Base-by-base conservation (phyloP, 2,797 vertebrate species). In the Phoeniculus purpureus region DNA sequence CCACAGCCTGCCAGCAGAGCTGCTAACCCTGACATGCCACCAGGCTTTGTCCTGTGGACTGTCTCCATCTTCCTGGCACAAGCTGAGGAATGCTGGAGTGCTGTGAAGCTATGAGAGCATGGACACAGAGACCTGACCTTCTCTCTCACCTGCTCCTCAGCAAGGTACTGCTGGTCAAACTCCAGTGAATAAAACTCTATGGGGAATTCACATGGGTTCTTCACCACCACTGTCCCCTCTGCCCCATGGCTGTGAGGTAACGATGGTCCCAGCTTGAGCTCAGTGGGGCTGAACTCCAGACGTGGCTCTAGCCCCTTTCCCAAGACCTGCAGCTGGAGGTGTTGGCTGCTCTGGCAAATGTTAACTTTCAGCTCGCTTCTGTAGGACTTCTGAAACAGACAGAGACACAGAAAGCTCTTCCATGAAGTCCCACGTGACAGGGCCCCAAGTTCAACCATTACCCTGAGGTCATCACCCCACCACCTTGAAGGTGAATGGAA, bases 141-240 rank as follows among this genome's bases (percentile, higher is more conserved):
- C 58, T 52, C 26, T 47, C 89, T 94, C 66, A 99, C 99, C 98
- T 98, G 97, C 89, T 99, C 98, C 82, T 99, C 99, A 58, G 97
- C 82, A 20, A 98, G 92, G 87, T 99, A 98, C 65, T 98, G 98
- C 47, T 96, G 97, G 94, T 99, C 99, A 9, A 98, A 98, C 72
- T 99, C 99, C 94, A 99, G 65, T 0, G 97, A 99, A 94, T 99
- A 99, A 95, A 99, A 98, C 92, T 99, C 99, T 4, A 99, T 85
- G 25, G 99, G 98, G 77, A 99, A 99, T 45, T 96, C 84, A 58
- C 98, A 98, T 2, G 97, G 98, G 95, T 99, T 99, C 89, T 65
- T 98, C 79, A 99, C 98, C 4, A 93, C 87, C 86, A 99, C 97
- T 25, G 98, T 96, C 0, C 95, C 96, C 85, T 98, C 97, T 0